Base-by-base conservation (phyloP, 2,888 invertebrate genomes). In the Plutella xylostella region DNA sequence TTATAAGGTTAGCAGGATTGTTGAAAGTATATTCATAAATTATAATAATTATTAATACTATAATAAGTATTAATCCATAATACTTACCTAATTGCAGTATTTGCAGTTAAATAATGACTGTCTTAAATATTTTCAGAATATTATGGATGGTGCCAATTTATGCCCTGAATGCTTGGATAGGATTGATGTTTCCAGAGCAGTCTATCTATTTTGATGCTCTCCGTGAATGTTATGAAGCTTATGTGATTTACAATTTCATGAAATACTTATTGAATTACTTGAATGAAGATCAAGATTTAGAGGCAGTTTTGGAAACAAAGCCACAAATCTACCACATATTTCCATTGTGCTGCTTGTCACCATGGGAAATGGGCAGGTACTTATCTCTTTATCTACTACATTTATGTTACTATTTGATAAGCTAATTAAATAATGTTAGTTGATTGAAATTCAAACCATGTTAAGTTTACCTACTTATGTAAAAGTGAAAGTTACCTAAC, bases 111-210 rank as follows among this genome's bases (percentile, higher is more conserved):
- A 43, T 45, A 35, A 44, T 46, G 42, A 6, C 28, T 28, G 28
- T 25, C 9, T 7, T 25, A 25, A 25, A 25, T 25, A 5, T 28
- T 85, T 87, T 54, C 76, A 93, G 94, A 71, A 93, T 97, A 71
- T 70, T 97, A 55, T 97, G 97, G 96, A 97, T 97, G 97, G 97
- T 97, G 44, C 97, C 97, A 49, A 96, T 97, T 59, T 97, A 97
- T 86, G 95, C 96, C 33, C 75, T 94, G 7, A 96, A 97, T 88
- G 96, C 97, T 54, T 96, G 94, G 94, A 86, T 96, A 57, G 97
- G 97, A 2, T 78, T 98, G 50, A 86, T 92, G 43, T 96, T 93
- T 68, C 95, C 96, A 1, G 87, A 90, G 54, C 90, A 92, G 58
- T 93, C 96, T 33, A 95, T 98, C 54, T 97, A 97, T 68, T 89